Evolutionary conservation across 1,140 invertebrate species (phyloP).

Genomic region (Euwallacea similis): DNA sequence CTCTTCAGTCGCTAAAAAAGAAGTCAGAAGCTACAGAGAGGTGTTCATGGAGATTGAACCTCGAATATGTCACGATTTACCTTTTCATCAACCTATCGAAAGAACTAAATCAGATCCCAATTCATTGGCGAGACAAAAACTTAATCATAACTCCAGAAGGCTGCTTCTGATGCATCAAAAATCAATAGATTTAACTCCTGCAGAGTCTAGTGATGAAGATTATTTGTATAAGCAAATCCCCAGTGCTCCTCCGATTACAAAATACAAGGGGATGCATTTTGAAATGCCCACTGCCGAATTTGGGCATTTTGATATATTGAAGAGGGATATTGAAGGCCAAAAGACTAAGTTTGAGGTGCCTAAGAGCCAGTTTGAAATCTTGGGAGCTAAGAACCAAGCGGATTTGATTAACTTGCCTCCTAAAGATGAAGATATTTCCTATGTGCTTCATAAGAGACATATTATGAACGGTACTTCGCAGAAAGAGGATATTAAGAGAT

Average conservation of each 20-base stretch:
- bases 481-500: conserved; percentile 42
- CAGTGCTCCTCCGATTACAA: conserved; percentile 67
- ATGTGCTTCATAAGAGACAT: conserved; percentile 78
- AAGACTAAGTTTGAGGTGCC: conserved; percentile 61
- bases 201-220: conserved; percentile 79
- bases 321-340: conserved; percentile 53
- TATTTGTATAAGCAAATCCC: conserved; percentile 72
- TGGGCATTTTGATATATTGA: conserved; percentile 67
- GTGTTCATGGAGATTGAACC: conserved; percentile 53
- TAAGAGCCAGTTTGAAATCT: conserved; percentile 55
- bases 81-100: conserved; percentile 71
- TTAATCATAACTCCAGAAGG: conserved; percentile 70
- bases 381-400: conserved; percentile 53
- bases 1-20: conserved; percentile 37
- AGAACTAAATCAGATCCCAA: conserved; percentile 84
- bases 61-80: conserved; percentile 46
- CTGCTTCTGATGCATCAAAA: conserved; percentile 84
- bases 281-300: conserved; percentile 59
- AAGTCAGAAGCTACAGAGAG: conserved; percentile 45
- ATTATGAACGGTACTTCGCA: conserved; percentile 80
- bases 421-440: conserved; percentile 74
- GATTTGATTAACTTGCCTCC: conserved; percentile 54
- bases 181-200: conserved; percentile 80
- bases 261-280: conserved; percentile 53
- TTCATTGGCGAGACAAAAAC: conserved; percentile 66